Conservation (phyloP, 92 coral and sea anemone species). For the Epizoanthus rinbou region DNA sequence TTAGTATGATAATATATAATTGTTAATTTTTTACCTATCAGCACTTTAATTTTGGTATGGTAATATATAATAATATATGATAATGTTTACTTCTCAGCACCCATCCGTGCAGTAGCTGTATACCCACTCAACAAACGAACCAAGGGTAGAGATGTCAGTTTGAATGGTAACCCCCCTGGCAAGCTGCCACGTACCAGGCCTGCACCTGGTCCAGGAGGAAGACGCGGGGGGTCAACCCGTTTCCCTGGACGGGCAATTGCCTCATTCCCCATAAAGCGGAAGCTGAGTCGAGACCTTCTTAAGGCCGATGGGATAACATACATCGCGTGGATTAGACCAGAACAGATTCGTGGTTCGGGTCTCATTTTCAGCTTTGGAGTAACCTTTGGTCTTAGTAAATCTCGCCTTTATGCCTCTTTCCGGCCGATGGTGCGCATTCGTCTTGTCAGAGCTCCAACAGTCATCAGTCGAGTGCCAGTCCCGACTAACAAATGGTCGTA, state of each 20-base stretch:
- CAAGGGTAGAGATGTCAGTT: slow-evolving; percentile 66
- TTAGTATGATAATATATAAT: too few relatives aligned
- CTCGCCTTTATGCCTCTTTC: slow-evolving; percentile 27
- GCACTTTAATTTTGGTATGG: neutral
- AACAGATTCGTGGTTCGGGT: slow-evolving; percentile 4
- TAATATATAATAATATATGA: too few relatives aligned
- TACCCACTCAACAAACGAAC: slow-evolving; percentile 62
- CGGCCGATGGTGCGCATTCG: slow-evolving; percentile 4
- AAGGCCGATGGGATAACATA: slow-evolving; percentile 25
- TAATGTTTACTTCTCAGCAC: slow-evolving; percentile 4
- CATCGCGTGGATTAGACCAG: slow-evolving; percentile 12
- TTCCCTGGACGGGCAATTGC: slow-evolving; percentile 25
- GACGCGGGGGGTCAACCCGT: slow-evolving; percentile 11
- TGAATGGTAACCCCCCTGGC: slow-evolving; percentile 47
- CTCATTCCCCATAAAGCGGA: slow-evolving; percentile 26
- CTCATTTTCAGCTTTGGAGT: slow-evolving; percentile 25
- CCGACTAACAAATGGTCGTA: slow-evolving; percentile 27
- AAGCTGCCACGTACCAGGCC: slow-evolving; percentile 31
- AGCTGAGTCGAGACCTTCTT: slow-evolving; percentile 3
- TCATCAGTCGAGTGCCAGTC: slow-evolving; percentile 2
- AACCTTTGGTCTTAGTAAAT: slow-evolving; percentile 18
- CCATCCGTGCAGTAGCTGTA: slow-evolving; percentile 67
- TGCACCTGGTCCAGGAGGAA: slow-evolving; percentile 16
- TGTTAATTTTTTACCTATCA: neutral
- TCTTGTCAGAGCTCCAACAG: neutral